Evolutionary conservation across 2,888 invertebrate genomes (phyloP).

Genomic region (Nematopogon swammerdamellus): DNA sequence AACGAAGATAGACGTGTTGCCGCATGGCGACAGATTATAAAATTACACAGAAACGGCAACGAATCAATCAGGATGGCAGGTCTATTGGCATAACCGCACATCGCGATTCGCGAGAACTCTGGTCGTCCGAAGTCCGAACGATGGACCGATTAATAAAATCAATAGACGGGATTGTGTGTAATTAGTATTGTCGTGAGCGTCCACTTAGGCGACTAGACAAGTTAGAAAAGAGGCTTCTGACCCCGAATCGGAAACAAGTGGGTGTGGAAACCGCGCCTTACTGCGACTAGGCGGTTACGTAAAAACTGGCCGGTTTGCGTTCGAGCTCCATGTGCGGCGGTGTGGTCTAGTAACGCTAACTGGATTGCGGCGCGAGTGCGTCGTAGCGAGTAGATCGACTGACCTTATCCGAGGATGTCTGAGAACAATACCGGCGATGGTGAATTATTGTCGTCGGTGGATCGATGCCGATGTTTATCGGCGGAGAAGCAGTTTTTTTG

Average conservation of each 20-base stretch:
- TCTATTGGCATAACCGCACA: too few relatives aligned
- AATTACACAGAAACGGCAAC: too few relatives aligned
- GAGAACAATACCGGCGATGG: background rate
- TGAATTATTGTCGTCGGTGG: background rate
- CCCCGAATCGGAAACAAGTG: background rate
- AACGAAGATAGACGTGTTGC: too few relatives aligned
- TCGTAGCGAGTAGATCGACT: background rate
- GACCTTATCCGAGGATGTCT: background rate
- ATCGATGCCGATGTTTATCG: background rate
- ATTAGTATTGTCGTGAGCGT: background rate
- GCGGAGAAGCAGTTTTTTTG: background rate
- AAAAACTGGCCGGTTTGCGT: background rate
- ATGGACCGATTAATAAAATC: background rate
- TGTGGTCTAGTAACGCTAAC: background rate
- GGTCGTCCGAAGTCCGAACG: too few relatives aligned
- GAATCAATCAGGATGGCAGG: too few relatives aligned
- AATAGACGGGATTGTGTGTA: background rate
- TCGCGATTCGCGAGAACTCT: too few relatives aligned
- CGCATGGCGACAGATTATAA: too few relatives aligned
- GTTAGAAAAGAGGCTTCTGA: background rate
- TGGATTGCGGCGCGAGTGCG: background rate
- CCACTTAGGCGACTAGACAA: background rate
- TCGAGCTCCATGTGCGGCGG: background rate
- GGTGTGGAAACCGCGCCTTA: background rate
- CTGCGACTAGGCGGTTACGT: background rate